These are phyloP conservation scores for Hydrocynus forskahlii DNA, from an alignment of 2,797 vertebrate genomes.

Conservation along the genomic window DNA sequence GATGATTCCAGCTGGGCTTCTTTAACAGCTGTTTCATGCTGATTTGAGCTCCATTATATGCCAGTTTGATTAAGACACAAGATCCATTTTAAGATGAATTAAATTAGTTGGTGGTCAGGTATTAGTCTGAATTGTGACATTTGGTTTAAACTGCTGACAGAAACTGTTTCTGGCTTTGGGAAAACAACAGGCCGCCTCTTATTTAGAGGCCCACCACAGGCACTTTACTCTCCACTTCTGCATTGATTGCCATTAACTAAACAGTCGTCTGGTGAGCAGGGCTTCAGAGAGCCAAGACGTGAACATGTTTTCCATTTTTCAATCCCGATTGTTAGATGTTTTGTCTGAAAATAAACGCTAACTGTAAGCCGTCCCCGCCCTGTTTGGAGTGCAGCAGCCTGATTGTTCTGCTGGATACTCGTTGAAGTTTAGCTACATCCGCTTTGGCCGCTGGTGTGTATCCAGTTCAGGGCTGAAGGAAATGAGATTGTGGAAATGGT, in stretches of 20 bases:
- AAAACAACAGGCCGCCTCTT: background rate
- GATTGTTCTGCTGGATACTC: conserved; percentile 29
- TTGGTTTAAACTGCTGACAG: conserved; percentile 40
- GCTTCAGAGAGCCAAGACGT: background rate
- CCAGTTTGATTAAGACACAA: background rate
- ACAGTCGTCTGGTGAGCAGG: background rate
- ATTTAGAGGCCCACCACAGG: conserved; percentile 22
- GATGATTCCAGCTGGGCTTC: background rate
- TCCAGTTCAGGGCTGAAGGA: conserved; percentile 36
- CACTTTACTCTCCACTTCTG: conserved; percentile 15
- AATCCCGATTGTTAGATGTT: conserved; percentile 18
- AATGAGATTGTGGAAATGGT: conserved; percentile 45
- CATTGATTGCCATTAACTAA: conserved; percentile 46
- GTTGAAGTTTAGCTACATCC: conserved; percentile 31
- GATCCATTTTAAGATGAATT: background rate
- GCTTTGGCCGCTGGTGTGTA: conserved; percentile 39
- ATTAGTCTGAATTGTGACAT: conserved; percentile 6
- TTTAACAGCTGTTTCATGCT: background rate
- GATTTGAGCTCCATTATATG: background rate
- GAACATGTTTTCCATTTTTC: background rate
- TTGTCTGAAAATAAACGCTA: background rate
- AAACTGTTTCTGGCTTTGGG: background rate
- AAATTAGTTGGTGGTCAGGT: background rate
- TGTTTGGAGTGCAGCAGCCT: background rate
- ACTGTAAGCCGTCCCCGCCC: conserved; percentile 27